Evolutionary conservation across 2,113 vertebrate species (phyloP).

Genomic region (Xyliphius kryptos): DNA sequence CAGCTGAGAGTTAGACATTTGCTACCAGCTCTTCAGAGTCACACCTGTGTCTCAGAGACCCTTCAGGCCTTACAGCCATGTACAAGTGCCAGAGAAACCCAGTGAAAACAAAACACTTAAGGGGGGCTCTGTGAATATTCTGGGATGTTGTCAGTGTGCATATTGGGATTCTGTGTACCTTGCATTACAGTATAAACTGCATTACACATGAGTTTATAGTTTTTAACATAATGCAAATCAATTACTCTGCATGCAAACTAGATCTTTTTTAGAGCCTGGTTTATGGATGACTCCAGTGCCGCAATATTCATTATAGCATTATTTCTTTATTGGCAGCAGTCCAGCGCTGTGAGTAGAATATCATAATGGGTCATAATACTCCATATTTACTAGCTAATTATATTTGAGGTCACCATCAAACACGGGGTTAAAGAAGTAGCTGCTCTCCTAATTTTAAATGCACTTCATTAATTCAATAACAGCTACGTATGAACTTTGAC

Average conservation of each 20-base stretch:
- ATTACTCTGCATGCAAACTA: background rate
- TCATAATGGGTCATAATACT: background rate
- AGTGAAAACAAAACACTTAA: slow-evolving; percentile 32
- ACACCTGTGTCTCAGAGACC: slow-evolving; percentile 18
- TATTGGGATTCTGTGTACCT: background rate
- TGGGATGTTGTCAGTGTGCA: slow-evolving; percentile 2
- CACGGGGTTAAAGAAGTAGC: background rate
- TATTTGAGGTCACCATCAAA: slow-evolving; percentile 16
- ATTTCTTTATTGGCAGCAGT: slow-evolving; percentile 7
- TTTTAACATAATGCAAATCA: too few relatives aligned
- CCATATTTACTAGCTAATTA: slow-evolving; percentile 2
- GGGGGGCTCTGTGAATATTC: background rate
- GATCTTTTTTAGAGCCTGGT: background rate
- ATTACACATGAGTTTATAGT: too few relatives aligned
- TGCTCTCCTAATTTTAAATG: slow-evolving; percentile 2
- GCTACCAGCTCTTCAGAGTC: slow-evolving; percentile 12
- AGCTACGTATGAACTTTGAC: background rate
- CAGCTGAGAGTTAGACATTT: background rate
- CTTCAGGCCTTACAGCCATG: slow-evolving; percentile 9
- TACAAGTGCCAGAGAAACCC: slow-evolving; percentile 11
- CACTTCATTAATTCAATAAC: slow-evolving; percentile 17
- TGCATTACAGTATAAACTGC: too few relatives aligned
- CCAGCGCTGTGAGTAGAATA: background rate
- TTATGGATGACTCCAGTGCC: background rate
- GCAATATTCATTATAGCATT: too few relatives aligned